Percentiles rank a stretch among this genome's conserved stretches.
Evolutionary conservation across 2,797 vertebrate species (phyloP).

Genomic region (Leontopithecus rosalia): DNA sequence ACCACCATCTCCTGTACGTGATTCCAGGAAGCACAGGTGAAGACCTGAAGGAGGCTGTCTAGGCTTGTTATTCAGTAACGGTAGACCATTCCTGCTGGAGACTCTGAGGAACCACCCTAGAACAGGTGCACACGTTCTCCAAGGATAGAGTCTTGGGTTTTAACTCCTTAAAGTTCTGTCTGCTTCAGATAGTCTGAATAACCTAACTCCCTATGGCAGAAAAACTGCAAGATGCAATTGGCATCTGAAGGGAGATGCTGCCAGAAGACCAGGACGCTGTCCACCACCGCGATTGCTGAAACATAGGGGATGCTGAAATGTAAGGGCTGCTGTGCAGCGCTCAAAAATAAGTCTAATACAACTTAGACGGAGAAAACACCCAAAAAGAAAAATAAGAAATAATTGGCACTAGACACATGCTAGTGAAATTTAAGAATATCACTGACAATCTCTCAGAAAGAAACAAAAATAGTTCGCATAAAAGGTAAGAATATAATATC

Average conservation of each 20-base stretch:
- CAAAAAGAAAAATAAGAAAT: background rate
- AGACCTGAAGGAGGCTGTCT: background rate
- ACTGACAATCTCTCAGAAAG: background rate
- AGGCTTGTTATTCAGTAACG: background rate
- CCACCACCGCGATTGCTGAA: background rate
- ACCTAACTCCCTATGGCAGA: background rate
- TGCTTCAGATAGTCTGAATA: background rate
- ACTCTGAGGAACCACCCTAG: background rate
- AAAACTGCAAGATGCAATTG: background rate
- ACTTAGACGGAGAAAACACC: background rate
- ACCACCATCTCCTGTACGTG: background rate
- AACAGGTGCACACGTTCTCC: background rate
- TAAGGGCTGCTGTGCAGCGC: accelerated
- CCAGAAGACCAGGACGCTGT: background rate
- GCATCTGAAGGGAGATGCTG: accelerated
- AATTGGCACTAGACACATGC: background rate
- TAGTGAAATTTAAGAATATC: background rate
- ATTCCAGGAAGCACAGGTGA: background rate
- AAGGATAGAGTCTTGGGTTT: background rate
- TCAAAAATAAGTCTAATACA: background rate
- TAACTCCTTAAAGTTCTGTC: background rate
- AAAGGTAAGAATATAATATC: background rate
- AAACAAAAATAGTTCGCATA: background rate
- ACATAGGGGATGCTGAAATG: background rate
- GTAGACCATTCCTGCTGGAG: background rate